Evolutionary conservation across 1,140 invertebrate species (phyloP).

Genomic region (Phortica variegata): DNA sequence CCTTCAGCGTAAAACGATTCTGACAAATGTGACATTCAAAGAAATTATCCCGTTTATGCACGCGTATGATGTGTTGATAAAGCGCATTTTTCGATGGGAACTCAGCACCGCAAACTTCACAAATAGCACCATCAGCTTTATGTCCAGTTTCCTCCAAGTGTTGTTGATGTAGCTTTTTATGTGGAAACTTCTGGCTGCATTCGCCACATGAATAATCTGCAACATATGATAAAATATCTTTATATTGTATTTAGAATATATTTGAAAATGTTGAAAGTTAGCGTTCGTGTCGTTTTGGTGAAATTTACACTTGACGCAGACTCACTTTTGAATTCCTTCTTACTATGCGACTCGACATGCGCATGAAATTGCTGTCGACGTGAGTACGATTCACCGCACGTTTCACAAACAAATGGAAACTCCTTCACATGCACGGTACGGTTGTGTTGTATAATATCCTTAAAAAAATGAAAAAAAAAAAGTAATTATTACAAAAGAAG

Average conservation of each 20-base stretch:
- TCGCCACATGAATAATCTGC: slow-evolving; percentile 50
- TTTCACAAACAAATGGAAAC: slow-evolving; percentile 56
- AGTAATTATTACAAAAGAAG: neutral
- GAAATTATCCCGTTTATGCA: slow-evolving; percentile 53
- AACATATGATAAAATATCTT: neutral
- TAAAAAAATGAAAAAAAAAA: slow-evolving; percentile 1
- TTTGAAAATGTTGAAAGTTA: neutral
- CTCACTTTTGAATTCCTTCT: slow-evolving; percentile 57
- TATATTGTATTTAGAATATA: too few relatives aligned
- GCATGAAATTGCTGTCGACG: slow-evolving; percentile 54
- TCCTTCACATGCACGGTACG: slow-evolving; percentile 50
- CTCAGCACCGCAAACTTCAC: slow-evolving; percentile 50
- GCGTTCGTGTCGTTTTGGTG: slow-evolving; percentile 21
- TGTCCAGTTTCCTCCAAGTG: slow-evolving; percentile 53
- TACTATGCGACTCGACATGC: slow-evolving; percentile 53
- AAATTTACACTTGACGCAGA: slow-evolving; percentile 51
- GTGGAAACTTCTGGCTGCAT: slow-evolving; percentile 45
- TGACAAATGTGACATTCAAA: slow-evolving; percentile 57
- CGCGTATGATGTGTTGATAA: slow-evolving; percentile 51
- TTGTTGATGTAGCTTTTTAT: slow-evolving; percentile 49
- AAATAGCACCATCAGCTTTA: slow-evolving; percentile 52
- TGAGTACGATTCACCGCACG: slow-evolving; percentile 55
- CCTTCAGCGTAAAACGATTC: slow-evolving; percentile 53
- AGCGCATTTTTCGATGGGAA: slow-evolving; percentile 49
- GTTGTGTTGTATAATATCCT: slow-evolving; percentile 55